Percentiles rank a stretch among this genome's conserved stretches.
These are phyloP conservation scores for Crotalus viridis DNA, from an alignment of 2,113 vertebrate species.

Conservation along the genomic window DNA sequence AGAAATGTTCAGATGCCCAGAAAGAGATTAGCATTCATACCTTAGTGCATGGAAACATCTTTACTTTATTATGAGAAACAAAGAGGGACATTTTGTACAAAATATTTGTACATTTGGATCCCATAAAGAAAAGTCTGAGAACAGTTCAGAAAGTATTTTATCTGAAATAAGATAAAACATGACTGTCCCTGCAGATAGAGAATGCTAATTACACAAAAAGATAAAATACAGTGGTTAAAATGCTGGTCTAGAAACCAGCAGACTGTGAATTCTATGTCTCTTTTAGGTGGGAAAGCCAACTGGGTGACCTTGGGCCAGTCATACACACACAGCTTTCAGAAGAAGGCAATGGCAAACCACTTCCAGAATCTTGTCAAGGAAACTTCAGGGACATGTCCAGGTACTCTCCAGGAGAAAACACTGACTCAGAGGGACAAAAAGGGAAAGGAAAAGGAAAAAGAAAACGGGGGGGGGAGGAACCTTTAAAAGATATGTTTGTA, in stretches of 20 bases:
- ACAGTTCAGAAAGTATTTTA: not conserved
- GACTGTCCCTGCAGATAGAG: not conserved
- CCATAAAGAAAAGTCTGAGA: not conserved
- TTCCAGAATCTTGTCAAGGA: not conserved
- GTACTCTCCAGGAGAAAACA: not conserved
- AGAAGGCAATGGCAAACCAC: not conserved
- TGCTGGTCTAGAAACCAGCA: not conserved
- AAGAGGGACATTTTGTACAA: not conserved
- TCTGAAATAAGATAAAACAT: not conserved
- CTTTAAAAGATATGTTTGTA: not conserved
- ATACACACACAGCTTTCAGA: not conserved
- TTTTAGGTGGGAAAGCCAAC: not conserved
- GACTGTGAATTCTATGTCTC: not conserved
- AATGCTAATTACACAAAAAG: not conserved
- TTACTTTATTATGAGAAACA: not conserved
- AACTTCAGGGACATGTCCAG: not conserved
- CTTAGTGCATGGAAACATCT: not conserved
- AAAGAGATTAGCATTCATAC: not conserved
- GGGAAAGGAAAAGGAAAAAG: not conserved
- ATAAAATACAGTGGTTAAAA: not conserved
- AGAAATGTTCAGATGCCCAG: not conserved
- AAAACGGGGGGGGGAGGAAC: not conserved
- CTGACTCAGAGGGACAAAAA: not conserved
- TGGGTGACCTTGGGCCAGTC: not conserved
- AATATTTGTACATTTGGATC: not conserved